Conservation (phyloP, 2,797 vertebrate species). For the Sarcoramphus papa region DNA sequence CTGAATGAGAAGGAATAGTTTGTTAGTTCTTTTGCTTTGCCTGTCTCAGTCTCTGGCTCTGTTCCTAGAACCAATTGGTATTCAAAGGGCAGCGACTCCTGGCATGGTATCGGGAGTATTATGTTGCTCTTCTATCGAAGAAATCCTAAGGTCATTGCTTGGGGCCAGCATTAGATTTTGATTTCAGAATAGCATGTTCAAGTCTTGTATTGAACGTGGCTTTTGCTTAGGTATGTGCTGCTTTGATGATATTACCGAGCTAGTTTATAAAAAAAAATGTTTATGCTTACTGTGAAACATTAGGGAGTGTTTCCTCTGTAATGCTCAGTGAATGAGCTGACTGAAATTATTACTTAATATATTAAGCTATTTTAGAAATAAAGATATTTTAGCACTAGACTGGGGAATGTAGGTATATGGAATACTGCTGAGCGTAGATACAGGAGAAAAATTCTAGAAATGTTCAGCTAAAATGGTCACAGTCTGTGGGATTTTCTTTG, state of each 20-base stretch:
- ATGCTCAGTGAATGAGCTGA: neutral
- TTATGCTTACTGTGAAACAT: neutral
- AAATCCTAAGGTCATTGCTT: neutral
- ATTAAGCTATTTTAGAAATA: neutral
- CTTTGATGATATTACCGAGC: neutral
- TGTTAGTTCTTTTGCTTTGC: neutral
- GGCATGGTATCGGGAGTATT: neutral
- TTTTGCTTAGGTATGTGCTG: neutral
- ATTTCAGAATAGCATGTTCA: neutral
- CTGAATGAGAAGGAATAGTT: neutral
- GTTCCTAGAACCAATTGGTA: neutral
- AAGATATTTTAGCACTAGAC: neutral
- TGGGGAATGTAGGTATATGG: neutral
- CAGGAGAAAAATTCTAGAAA: neutral
- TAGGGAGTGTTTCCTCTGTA: neutral
- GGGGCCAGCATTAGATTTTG: neutral
- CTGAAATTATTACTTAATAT: neutral
- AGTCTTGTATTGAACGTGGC: neutral
- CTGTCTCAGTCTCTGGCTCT: neutral
- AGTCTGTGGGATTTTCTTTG: neutral
- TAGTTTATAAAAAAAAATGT: neutral
- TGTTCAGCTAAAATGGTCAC: neutral
- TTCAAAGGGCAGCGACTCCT: neutral
- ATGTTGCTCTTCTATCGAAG: accelerated
- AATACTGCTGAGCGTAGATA: neutral